phyloP scores from a whole-genome alignment of 2,888 invertebrate genomes.

The Eugnorisma glareosa region DNA sequence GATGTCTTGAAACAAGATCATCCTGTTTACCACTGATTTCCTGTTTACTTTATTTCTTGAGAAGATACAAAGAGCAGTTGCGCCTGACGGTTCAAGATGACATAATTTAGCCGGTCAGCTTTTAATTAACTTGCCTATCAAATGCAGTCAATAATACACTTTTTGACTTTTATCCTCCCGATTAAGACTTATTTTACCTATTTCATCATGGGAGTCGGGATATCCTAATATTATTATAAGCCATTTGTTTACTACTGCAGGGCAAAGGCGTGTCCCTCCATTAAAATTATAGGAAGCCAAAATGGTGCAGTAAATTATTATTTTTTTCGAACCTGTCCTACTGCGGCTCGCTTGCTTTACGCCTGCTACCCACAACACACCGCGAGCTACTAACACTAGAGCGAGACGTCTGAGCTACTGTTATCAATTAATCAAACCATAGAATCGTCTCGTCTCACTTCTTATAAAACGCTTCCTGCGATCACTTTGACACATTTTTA shows the following conservation, averaged over 20 bases:
- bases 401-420: constrained; percentile 74
- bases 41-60: constrained; percentile 29
- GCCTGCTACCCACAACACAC: constrained; percentile 57
- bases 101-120: neutral
- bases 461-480: constrained; percentile 66
- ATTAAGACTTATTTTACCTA: too few relatives aligned
- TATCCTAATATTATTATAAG: neutral
- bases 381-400: constrained; percentile 66
- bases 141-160: too few relatives aligned
- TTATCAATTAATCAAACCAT: constrained; percentile 85
- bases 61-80: neutral
- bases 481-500: constrained; percentile 48
- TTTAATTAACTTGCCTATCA: neutral
- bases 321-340: constrained; percentile 19
- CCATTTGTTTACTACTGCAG: neutral
- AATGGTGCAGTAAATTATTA: neutral
- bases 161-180: too few relatives aligned
- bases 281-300: neutral
- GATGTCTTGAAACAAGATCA: constrained; percentile 37
- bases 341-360: constrained; percentile 37
- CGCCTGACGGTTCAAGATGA: neutral
- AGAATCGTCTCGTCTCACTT: constrained; percentile 76
- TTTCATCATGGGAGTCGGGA: neutral
- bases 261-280: neutral
- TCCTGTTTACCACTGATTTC: constrained; percentile 34